A percentile compares a stretch with the other conserved stretches of the same genome.
phyloP scores from a whole-genome alignment of 2,113 vertebrate species.

The Ornithorhynchus anatinus region DNA sequence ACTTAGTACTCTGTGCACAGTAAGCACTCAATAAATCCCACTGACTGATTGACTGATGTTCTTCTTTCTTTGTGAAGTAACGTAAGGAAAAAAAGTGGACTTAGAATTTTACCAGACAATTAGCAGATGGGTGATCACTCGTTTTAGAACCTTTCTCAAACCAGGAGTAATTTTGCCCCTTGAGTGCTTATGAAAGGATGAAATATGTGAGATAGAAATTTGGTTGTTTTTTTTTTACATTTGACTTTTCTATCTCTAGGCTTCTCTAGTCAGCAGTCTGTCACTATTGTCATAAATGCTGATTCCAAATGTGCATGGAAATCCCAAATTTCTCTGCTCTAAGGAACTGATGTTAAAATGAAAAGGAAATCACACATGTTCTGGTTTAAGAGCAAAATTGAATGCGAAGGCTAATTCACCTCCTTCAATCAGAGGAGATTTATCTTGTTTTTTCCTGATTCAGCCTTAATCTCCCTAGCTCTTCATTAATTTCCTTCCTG shows the following conservation, averaged over 20 bases:
- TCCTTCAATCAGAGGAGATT: neutral
- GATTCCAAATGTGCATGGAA: neutral
- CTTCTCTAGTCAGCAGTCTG: neutral
- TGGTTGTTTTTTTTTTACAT: no score
- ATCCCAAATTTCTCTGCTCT: neutral
- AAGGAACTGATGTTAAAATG: neutral
- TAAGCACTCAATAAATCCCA: no score
- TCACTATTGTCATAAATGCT: rapidly evolving
- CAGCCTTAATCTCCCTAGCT: neutral
- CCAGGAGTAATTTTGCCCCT: no score
- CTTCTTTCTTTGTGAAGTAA: no score
- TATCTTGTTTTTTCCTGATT: neutral
- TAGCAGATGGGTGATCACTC: no score
- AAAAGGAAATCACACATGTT: neutral
- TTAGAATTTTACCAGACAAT: no score
- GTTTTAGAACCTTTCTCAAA: no score
- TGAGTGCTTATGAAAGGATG: no score
- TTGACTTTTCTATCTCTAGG: neutral
- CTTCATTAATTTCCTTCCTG: neutral
- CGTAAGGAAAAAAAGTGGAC: no score
- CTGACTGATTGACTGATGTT: no score
- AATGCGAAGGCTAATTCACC: neutral
- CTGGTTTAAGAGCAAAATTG: rapidly evolving
- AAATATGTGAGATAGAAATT: no score
- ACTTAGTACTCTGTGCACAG: no score